phyloP scores from a whole-genome alignment of 37 sponge, comb jelly and placozoan genomes.

The Cladorhizidae sp. region DNA sequence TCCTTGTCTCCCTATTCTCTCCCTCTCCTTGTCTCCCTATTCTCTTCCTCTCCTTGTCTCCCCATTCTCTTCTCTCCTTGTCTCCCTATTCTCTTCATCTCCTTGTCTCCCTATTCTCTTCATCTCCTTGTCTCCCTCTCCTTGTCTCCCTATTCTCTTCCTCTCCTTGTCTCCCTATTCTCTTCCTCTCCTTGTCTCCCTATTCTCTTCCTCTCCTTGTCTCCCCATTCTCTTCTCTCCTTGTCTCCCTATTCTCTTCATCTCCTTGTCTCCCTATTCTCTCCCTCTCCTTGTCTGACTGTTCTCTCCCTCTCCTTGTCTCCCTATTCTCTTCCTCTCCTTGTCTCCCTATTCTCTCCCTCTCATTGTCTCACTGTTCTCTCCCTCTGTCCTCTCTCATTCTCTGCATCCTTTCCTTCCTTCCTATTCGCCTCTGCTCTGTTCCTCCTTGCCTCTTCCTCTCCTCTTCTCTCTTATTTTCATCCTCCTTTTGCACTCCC shows the following conservation, averaged over 20 bases:
- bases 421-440: background rate
- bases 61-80: background rate
- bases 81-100: constrained; percentile 2
- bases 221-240: background rate
- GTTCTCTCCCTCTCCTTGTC: constrained; percentile 17
- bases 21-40: constrained; percentile 10
- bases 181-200: constrained; percentile 15
- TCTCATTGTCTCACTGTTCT: background rate
- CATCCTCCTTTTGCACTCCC: background rate
- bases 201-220: background rate
- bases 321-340: background rate
- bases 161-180: background rate
- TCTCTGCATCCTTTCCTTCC: background rate
- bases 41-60: background rate
- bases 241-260: too few species aligned
- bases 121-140: too few species aligned
- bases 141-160: background rate
- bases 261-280: too few species aligned
- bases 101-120: too few species aligned
- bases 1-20: constrained; percentile 1
- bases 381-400: constrained; percentile 7
- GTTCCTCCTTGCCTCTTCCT: too few species aligned
- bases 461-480: background rate
- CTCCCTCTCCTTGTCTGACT: too few species aligned
- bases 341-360: background rate